These are phyloP conservation scores for Pseudoips prasinana DNA, from an alignment of 2,888 invertebrate genomes.

Conservation along the genomic window DNA sequence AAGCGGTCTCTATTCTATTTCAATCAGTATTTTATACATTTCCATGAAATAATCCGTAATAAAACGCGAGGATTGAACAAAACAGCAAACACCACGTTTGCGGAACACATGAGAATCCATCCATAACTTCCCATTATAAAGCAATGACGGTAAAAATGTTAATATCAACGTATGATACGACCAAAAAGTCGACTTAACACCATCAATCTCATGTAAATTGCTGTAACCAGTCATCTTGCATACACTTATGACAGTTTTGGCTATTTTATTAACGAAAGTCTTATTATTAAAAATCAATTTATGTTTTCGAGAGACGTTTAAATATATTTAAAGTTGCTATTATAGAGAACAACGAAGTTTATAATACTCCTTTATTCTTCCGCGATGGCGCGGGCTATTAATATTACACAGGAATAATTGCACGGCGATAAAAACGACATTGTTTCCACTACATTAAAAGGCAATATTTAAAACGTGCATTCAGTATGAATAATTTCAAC, in stretches of 20 bases:
- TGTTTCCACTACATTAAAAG: slow-evolving; percentile 31
- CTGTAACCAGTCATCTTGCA: slow-evolving; percentile 29
- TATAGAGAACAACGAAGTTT: slow-evolving; percentile 37
- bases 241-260: slow-evolving; percentile 45
- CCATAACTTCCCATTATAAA: slow-evolving; percentile 27
- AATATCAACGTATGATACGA: slow-evolving; percentile 14
- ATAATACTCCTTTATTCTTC: slow-evolving; percentile 42
- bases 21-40: no score
- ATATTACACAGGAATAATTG: slow-evolving; percentile 37
- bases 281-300: slow-evolving; percentile 77
- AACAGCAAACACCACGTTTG: no score
- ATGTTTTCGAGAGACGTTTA: slow-evolving; percentile 45
- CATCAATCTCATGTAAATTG: slow-evolving; percentile 64
- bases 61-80: no score
- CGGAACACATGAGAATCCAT: no score
- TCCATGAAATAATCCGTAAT: no score
- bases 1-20: no score
- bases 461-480: slow-evolving; percentile 25
- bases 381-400: slow-evolving; percentile 28
- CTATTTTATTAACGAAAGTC: slow-evolving; percentile 55
- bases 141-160: slow-evolving; percentile 27
- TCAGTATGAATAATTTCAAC: slow-evolving; percentile 12
- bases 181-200: slow-evolving; percentile 34
- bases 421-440: slow-evolving; percentile 24
- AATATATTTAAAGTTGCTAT: slow-evolving; percentile 35